Base-by-base conservation (phyloP, 1,140 invertebrate genomes). In the Leptinotarsa undecemlineata region DNA sequence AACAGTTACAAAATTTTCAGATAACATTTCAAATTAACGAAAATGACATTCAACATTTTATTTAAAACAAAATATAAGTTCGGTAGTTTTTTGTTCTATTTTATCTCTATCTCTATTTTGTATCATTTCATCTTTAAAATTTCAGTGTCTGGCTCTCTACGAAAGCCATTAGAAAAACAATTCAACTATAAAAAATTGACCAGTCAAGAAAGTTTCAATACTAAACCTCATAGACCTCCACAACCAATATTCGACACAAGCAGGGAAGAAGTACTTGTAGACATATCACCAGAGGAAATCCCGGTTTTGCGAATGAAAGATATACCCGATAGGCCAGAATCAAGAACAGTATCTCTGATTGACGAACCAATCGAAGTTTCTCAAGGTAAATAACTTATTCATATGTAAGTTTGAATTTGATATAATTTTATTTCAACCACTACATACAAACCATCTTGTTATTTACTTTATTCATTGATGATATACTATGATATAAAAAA, bases 331-430 rank as follows among this genome's bases (percentile, higher is more conserved):
- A 73, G 48, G 23, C 20, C 67, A n/a, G 72, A 80, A 63, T 57
- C 84, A 72, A 78, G 82, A 79, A 26, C 66, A 5, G 85, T 90
- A 14, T 93, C 92, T 57, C 88, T 95, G 74, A 84, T 94, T 0
- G 93, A 94, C 81, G 91, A 93, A 75, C 93, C 93, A 0, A 94
- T 94, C 62, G 92, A 94, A 81, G 88, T 90, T 61, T 89, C 89
- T 48, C 86, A 87, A 47, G 84, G 33, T 42, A 11, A 11, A 8
- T 42, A 42, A 42, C 33, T 42, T 42, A 42, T 42, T 42, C 8
- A 85, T 42, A 42, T 3, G 33, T 42, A 11, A 42, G 33, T 42
- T 11, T 11, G 33, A 42, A 11, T 42, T 42, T 42, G 33, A 42
- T 42, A 42, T 42, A 6, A 33, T 33, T 6, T 42, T 42, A 42